Conservation (phyloP, 2,113 vertebrate species). For the Hippopotamus amphibius region DNA sequence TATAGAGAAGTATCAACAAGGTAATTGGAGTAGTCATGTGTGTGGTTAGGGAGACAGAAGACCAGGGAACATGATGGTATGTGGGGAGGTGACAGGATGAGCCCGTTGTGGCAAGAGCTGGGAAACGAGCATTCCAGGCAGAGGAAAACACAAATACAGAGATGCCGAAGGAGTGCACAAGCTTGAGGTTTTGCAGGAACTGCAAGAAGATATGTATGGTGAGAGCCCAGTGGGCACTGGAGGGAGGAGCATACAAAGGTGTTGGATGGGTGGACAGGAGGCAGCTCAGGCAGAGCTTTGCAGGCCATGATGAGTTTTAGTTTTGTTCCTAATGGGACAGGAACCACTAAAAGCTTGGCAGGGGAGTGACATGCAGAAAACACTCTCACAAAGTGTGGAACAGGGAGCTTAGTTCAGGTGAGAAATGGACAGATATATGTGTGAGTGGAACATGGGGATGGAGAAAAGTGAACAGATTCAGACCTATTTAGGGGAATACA, state of each 20-base stretch:
- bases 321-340: neutral
- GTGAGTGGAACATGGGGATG: too few species aligned
- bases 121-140: neutral
- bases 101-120: neutral
- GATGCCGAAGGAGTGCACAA: neutral
- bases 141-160: neutral
- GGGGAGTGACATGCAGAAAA: neutral
- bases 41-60: neutral
- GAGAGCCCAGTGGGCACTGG: too few species aligned
- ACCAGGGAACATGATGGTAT: fast-evolving
- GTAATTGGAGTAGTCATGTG: neutral
- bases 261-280: neutral
- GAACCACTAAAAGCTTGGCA: neutral
- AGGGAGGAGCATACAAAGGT: neutral
- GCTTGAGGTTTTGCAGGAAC: neutral
- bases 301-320: fast-evolving
- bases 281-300: neutral
- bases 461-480: neutral
- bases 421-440: neutral
- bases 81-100: neutral
- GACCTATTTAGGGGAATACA: neutral
- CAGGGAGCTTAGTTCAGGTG: neutral
- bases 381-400: neutral
- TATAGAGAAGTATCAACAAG: neutral
- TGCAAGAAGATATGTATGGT: neutral